A percentile compares a stretch with the other conserved stretches of the same genome.
phyloP scores from a whole-genome alignment of 2,113 vertebrate species.

The Progne subis region DNA sequence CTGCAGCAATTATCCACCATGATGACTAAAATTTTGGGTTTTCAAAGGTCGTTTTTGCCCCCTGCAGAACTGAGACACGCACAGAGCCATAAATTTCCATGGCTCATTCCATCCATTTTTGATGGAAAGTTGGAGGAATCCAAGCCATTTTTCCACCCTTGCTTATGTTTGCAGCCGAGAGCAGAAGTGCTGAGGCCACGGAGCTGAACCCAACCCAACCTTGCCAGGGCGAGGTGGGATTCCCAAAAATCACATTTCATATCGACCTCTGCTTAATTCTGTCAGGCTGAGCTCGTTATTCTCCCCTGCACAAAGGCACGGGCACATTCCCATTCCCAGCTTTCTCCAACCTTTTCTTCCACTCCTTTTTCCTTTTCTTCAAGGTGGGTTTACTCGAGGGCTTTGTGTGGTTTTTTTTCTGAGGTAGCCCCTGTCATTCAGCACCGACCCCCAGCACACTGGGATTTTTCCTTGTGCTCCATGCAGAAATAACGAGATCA shows the following conservation, averaged over 20 bases:
- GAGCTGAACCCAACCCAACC: background rate
- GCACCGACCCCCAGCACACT: rapidly evolving
- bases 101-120: background rate
- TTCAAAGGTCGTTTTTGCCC: background rate
- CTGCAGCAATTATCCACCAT: background rate
- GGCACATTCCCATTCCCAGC: background rate
- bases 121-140: background rate
- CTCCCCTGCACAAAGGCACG: background rate
- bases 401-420: background rate
- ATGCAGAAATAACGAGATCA: background rate
- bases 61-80: too few relatives aligned
- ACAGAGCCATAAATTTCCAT: background rate
- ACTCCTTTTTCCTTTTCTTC: background rate
- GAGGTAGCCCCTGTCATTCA: background rate
- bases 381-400: background rate
- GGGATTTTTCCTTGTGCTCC: background rate
- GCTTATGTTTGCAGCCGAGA: background rate
- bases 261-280: rapidly evolving
- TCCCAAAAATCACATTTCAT: background rate
- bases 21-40: rapidly evolving
- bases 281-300: background rate
- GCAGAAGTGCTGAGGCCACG: background rate
- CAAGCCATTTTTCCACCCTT: background rate
- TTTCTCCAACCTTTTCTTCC: background rate
- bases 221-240: rapidly evolving